These are phyloP conservation scores for Drosophila suboccidentalis DNA, from an alignment of 2,888 invertebrate genomes.

Conservation along the genomic window DNA sequence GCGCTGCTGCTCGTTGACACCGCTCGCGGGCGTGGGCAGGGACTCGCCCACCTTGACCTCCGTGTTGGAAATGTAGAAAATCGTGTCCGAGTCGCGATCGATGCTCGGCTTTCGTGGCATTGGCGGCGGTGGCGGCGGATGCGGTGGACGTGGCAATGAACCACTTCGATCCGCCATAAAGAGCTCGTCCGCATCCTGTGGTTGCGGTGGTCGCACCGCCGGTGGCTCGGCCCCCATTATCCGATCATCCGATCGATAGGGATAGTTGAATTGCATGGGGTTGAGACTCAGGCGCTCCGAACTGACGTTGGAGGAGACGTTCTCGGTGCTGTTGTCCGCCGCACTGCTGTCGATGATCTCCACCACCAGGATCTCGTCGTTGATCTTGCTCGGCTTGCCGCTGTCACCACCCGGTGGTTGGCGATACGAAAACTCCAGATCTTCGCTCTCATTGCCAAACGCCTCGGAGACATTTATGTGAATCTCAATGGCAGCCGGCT, in stretches of 20 bases:
- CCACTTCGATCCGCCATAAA: conserved; percentile 78
- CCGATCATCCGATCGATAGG: conserved; percentile 49
- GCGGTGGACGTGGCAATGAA: conserved; percentile 50
- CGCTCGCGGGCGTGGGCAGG: conserved; percentile 69
- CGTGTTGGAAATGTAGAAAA: conserved; percentile 86
- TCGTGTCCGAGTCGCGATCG: conserved; percentile 85
- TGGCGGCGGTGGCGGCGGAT: conserved; percentile 73
- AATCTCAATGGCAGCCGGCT: conserved; percentile 84
- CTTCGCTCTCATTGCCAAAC: conserved; percentile 83
- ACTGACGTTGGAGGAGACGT: conserved; percentile 42
- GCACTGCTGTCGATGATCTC: conserved; percentile 83
- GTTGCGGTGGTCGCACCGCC: conserved; percentile 63
- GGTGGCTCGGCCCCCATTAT: conserved; percentile 46
- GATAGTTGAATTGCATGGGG: conserved; percentile 75
- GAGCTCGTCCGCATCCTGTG: conserved; percentile 78
- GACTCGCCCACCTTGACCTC: conserved; percentile 86
- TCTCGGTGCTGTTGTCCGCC: conserved; percentile 61
- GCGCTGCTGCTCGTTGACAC: conserved; percentile 62
- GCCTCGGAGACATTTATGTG: conserved; percentile 85
- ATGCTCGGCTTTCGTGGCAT: conserved; percentile 69
- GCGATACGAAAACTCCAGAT: conserved; percentile 83
- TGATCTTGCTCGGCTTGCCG: conserved; percentile 27
- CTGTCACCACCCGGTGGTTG: conserved; percentile 53
- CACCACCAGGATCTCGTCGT: conserved; percentile 84
- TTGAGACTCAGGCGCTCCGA: conserved; percentile 66